Evolutionary conservation across 2,113 vertebrate species (phyloP).

Genomic region (Cyprinodon brontotheroides): DNA sequence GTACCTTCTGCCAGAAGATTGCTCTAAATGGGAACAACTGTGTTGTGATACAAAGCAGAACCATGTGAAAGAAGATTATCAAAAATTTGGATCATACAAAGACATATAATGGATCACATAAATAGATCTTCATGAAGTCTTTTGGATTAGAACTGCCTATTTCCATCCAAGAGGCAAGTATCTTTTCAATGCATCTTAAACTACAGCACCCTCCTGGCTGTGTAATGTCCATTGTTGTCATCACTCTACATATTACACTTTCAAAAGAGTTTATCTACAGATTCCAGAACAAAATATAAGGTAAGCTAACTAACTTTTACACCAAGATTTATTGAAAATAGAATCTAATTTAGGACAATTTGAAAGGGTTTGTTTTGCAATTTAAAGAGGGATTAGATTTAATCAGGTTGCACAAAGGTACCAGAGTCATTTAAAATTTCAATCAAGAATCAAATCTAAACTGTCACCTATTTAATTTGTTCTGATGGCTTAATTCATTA

Average conservation of each 20-base stretch:
- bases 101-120: not conserved
- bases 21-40: not conserved
- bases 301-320: constrained; percentile 12
- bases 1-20: not conserved
- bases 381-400: constrained; percentile 51
- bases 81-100: not conserved
- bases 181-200: constrained; percentile 17
- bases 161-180: constrained; percentile 12
- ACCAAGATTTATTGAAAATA: constrained; percentile 27
- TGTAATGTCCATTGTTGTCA: not conserved
- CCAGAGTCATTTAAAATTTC: constrained; percentile 49
- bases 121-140: not conserved
- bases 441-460: constrained; percentile 61
- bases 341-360: constrained; percentile 41
- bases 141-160: not conserved
- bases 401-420: constrained; percentile 50
- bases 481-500: constrained; percentile 53
- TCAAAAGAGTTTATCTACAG: constrained; percentile 6
- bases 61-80: not conserved
- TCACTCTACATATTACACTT: not conserved
- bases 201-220: not conserved
- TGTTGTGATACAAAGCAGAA: not conserved
- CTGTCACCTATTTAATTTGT: constrained; percentile 59
- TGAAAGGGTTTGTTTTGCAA: constrained; percentile 46
- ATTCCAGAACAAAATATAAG: constrained; percentile 21